Conservation (phyloP, 2,888 invertebrate species). For the Malthinus seriepunctatus region DNA sequence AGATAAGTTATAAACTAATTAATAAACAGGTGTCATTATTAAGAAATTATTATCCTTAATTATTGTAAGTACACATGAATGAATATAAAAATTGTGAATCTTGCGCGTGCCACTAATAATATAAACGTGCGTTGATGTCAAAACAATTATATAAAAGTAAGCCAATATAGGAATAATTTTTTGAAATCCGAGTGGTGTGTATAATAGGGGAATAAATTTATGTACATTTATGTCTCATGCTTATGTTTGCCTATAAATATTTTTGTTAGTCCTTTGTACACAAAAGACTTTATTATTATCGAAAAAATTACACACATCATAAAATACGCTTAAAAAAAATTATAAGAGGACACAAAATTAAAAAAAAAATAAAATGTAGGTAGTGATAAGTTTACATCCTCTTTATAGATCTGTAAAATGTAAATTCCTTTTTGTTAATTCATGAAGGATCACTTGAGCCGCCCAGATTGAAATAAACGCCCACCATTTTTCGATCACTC, state of each 20-base stretch:
- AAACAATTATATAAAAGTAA: conserved; percentile 9
- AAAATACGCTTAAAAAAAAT: conserved; percentile 1
- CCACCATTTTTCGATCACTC: conserved; percentile 26
- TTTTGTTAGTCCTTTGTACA: conserved; percentile 8
- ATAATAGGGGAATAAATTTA: conserved; percentile 7
- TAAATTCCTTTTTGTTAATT: conserved; percentile 30
- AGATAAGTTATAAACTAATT: conserved; percentile 22
- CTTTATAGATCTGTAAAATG: conserved; percentile 20
- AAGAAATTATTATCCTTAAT: background rate
- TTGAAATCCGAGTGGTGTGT: background rate
- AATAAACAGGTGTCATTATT: conserved; percentile 24
- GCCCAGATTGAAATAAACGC: conserved; percentile 28
- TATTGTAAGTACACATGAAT: conserved; percentile 3
- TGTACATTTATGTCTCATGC: conserved; percentile 11
- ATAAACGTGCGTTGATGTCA: conserved; percentile 7
- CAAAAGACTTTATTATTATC: conserved; percentile 12
- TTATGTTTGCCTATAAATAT: conserved; percentile 18
- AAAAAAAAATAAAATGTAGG: conserved; percentile 16
- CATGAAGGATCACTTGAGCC: conserved; percentile 29
- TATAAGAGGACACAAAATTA: background rate
- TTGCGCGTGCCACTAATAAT: conserved; percentile 7
- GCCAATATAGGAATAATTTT: conserved; percentile 8
- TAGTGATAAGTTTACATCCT: conserved; percentile 20
- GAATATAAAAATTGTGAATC: conserved; percentile 8
- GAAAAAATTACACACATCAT: background rate